phyloP scores from a whole-genome alignment of 92 coral and sea anemone genomes.

The Porites evermanni region DNA sequence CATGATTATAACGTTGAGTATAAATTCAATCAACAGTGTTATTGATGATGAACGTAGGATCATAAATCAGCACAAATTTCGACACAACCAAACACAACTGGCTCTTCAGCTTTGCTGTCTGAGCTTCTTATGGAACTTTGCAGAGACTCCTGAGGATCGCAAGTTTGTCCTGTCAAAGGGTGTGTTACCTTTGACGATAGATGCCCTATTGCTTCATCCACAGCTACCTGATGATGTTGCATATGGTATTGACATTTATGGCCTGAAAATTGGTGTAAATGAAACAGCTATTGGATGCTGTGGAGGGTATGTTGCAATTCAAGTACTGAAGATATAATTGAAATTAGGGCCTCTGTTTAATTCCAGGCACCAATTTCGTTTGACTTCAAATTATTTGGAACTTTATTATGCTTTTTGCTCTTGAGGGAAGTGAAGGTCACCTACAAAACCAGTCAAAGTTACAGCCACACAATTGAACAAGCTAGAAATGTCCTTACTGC shows the following conservation, averaged over 20 bases:
- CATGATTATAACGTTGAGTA: not conserved
- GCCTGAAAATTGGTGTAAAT: conserved; percentile 47
- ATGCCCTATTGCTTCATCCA: conserved; percentile 63
- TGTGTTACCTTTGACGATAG: conserved; percentile 56
- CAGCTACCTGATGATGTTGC: not conserved
- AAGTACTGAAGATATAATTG: no score
- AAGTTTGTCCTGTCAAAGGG: conserved; percentile 64
- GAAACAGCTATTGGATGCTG: conserved; percentile 80
- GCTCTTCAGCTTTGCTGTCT: conserved; percentile 68
- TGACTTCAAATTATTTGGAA: no score
- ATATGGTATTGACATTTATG: not conserved
- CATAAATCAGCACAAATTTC: not conserved
- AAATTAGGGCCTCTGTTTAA: no score
- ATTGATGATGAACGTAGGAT: not conserved
- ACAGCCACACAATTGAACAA: no score
- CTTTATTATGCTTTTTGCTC: no score
- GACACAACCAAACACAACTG: conserved; percentile 34
- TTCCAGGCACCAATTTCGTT: no score
- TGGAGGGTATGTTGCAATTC: conserved; percentile 72
- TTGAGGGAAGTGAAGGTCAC: no score
- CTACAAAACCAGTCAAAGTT: no score
- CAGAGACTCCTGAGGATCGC: conserved; percentile 76
- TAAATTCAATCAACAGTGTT: not conserved
- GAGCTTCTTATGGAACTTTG: conserved; percentile 79
- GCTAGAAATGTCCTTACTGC: no score